Evolutionary conservation across 2,888 invertebrate genomes (phyloP).

Genomic region (Listrodromus nycthemerus): DNA sequence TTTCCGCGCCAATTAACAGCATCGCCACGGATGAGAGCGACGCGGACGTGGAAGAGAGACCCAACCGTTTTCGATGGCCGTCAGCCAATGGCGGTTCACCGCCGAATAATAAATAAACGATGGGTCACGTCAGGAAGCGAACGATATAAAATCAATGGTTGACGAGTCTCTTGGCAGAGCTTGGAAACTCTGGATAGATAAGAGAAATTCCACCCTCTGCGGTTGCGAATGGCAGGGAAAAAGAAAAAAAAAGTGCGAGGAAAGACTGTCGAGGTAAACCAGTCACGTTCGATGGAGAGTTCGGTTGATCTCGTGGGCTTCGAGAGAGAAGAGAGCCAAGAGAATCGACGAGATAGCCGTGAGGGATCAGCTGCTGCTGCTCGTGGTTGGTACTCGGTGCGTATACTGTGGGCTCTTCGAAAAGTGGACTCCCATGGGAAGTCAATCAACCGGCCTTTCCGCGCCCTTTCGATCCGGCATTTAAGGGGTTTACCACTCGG

Average conservation of each 20-base stretch:
- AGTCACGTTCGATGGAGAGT: conserved; percentile 80
- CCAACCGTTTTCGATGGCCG: conserved; percentile 26
- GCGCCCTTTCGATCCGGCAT: conserved; percentile 70
- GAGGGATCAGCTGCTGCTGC: conserved; percentile 81
- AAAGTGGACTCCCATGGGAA: conserved; percentile 83
- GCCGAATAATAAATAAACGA: conserved; percentile 18
- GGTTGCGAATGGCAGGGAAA: background rate
- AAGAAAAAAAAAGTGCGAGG: conserved; percentile 19
- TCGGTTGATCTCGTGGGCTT: conserved; percentile 72
- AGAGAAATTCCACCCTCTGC: conserved; percentile 32
- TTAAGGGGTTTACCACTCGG: conserved; percentile 61
- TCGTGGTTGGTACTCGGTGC: conserved; percentile 30
- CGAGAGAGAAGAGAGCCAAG: conserved; percentile 70
- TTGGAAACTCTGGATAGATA: conserved; percentile 46
- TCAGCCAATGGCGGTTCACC: conserved; percentile 14
- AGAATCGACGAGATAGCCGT: conserved; percentile 78
- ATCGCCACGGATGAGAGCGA: conserved; percentile 27
- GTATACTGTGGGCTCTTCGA: conserved; percentile 75
- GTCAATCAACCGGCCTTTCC: conserved; percentile 84
- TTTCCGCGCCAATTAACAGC: conserved; percentile 72
- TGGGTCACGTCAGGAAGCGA: background rate
- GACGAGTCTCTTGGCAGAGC: conserved; percentile 35
- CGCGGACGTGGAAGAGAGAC: background rate
- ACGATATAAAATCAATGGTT: conserved; percentile 40
- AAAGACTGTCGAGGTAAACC: conserved; percentile 75